These are phyloP conservation scores for Erethizon dorsatum DNA, from an alignment of 2,797 vertebrate species.

Conservation along the genomic window DNA sequence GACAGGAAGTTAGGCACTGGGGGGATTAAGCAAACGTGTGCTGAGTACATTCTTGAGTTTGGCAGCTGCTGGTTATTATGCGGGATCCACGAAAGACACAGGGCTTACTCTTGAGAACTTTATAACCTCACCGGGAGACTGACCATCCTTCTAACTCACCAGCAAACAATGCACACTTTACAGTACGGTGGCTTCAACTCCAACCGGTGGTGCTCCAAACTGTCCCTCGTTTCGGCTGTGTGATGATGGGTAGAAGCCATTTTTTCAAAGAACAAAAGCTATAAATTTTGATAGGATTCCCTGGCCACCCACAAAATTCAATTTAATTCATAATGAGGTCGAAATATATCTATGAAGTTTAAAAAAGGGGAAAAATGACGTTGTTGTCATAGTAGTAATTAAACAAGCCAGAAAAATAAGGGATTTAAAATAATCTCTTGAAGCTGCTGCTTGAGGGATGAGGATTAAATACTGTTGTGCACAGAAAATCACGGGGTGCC, in stretches of 20 bases:
- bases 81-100: background rate
- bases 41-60: background rate
- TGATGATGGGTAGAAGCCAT: background rate
- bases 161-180: background rate
- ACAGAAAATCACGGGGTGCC: background rate
- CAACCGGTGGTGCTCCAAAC: background rate
- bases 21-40: background rate
- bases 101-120: background rate
- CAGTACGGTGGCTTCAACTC: background rate
- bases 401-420: slow-evolving; percentile 72
- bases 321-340: slow-evolving; percentile 72
- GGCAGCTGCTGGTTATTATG: background rate
- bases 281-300: slow-evolving; percentile 56
- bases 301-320: slow-evolving; percentile 66
- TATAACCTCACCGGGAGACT: background rate
- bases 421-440: slow-evolving; percentile 42
- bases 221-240: background rate
- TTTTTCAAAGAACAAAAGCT: slow-evolving; percentile 64
- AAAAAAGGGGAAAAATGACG: slow-evolving; percentile 47
- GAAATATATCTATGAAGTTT: slow-evolving; percentile 54
- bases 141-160: background rate
- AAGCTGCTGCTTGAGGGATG: slow-evolving; percentile 13
- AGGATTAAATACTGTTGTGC: background rate
- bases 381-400: slow-evolving; percentile 60
- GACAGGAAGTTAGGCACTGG: background rate